Evolutionary conservation across 2,113 vertebrate species (phyloP), one percentile per base, ranked within the genome.

Genomic region (Alouatta palliata): DNA sequence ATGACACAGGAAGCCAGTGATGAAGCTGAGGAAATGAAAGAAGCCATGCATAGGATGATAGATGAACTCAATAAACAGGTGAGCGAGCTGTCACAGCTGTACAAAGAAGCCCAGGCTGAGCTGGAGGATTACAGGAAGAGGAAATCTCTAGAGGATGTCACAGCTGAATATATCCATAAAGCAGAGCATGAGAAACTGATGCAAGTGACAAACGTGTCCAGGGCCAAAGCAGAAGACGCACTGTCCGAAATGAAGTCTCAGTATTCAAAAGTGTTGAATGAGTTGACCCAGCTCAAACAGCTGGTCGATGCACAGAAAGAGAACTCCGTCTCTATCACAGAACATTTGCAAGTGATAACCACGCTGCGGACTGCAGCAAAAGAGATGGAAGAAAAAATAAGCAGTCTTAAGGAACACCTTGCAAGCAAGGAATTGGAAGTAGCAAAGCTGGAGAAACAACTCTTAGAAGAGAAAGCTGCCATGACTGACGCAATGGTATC

Each of bases 51-150:
- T 25, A 98, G 98, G 95, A 99, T 98, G 3, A 99, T 99, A 27
- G 98, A 99, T 6, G 99, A 99, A 30, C 99, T 99, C 70, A 99
- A 99, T 95, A 99, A 98, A 40, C 99, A 99, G 87, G 97, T 99
- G 82, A 98, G 98, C 54, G 99, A 99, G 96, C 98, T 99, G 40
- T 99, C 99, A 1, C 99, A 99, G 95, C 99, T 99, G 73, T 99
- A 99, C 98, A 99, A 99, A n/a, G 99, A 99, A 96, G 99, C 99
- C 75, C 99, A 99, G 97, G 98, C 98, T 16, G 99, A 99, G 96
- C 99, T 99, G 76, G 99, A 99, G 94, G 87, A 99, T 87, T 96
- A 97, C 35, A 85, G 95, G 97, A 97, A 99, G 98, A 98, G 99
- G 97, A 98, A 99, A 98, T 98, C 98, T 97, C 58, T 98, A 68